These are phyloP conservation scores for Oxytorus armatus DNA, from an alignment of 2,888 invertebrate species.

Conservation along the genomic window DNA sequence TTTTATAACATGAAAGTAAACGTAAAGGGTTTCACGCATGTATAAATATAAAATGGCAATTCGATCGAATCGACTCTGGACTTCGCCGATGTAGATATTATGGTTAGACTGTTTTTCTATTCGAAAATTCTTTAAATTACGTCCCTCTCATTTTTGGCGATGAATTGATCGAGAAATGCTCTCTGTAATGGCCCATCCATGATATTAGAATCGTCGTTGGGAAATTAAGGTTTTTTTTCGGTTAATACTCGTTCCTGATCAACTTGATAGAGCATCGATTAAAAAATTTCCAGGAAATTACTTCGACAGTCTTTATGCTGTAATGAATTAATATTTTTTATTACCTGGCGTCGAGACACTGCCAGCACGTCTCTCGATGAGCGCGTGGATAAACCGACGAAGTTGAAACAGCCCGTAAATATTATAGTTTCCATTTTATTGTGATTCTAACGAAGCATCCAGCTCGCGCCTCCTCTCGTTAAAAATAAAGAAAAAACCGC, in stretches of 20 bases:
- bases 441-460: slow-evolving; percentile 57
- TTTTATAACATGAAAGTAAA: slow-evolving; percentile 39
- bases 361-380: slow-evolving; percentile 19
- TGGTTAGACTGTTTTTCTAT: background rate
- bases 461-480: slow-evolving; percentile 37
- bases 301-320: slow-evolving; percentile 16
- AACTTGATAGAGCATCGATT: background rate
- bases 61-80: slow-evolving; percentile 46
- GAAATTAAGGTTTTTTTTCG: slow-evolving; percentile 31
- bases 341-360: background rate
- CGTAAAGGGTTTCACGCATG: slow-evolving; percentile 24
- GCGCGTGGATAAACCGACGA: slow-evolving; percentile 15
- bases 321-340: slow-evolving; percentile 30
- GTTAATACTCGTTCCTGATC: slow-evolving; percentile 5
- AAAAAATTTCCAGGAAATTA: slow-evolving; percentile 23
- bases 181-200: slow-evolving; percentile 28
- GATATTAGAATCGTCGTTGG: background rate
- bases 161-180: slow-evolving; percentile 9
- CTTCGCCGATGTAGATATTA: slow-evolving; percentile 30
- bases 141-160: background rate
- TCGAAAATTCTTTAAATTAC: background rate
- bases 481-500: slow-evolving; percentile 6
- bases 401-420: slow-evolving; percentile 42
- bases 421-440: slow-evolving; percentile 58
- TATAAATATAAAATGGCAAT: slow-evolving; percentile 46